Evolutionary conservation across 1,140 invertebrate genomes (phyloP).

Genomic region (Diorhabda elongata): DNA sequence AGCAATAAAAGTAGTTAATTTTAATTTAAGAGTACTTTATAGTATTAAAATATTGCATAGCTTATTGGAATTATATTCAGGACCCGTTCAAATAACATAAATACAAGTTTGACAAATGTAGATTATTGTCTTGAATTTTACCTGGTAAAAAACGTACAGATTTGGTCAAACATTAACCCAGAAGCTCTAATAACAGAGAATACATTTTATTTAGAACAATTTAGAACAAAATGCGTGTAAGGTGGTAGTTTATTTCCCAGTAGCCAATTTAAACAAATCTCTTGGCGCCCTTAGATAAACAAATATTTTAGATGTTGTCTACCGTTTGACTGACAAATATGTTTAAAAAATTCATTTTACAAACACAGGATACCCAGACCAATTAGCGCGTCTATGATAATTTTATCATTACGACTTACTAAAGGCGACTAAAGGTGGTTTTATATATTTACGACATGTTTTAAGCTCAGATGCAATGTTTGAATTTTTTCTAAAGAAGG

Average conservation of each 20-base stretch:
- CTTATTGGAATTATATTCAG: too few species aligned
- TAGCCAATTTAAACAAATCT: conserved; percentile 6
- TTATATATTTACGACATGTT: background rate
- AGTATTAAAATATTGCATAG: too few species aligned
- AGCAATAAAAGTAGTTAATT: too few species aligned
- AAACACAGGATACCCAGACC: conserved; percentile 3
- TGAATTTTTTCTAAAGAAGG: background rate
- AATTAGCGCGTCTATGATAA: conserved; percentile 4
- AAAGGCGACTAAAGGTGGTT: conserved; percentile 1
- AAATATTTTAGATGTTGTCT: conserved; percentile 6
- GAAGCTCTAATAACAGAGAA: background rate
- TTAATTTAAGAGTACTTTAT: too few species aligned
- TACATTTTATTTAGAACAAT: background rate
- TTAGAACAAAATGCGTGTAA: conserved; percentile 3
- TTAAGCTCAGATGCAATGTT: background rate
- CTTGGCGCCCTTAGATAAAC: conserved; percentile 4
- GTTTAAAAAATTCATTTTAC: background rate
- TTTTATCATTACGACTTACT: conserved; percentile 5
- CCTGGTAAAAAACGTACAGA: too few species aligned
- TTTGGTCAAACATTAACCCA: background rate
- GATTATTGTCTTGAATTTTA: too few species aligned
- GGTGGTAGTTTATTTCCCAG: conserved; percentile 1
- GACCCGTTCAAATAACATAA: too few species aligned
- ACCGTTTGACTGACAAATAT: conserved; percentile 5
- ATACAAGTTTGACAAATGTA: too few species aligned